Percentiles rank a stretch among this genome's conserved stretches.
Evolutionary conservation across 2,113 vertebrate species (phyloP).

Genomic region (Triplophysa tibetana): DNA sequence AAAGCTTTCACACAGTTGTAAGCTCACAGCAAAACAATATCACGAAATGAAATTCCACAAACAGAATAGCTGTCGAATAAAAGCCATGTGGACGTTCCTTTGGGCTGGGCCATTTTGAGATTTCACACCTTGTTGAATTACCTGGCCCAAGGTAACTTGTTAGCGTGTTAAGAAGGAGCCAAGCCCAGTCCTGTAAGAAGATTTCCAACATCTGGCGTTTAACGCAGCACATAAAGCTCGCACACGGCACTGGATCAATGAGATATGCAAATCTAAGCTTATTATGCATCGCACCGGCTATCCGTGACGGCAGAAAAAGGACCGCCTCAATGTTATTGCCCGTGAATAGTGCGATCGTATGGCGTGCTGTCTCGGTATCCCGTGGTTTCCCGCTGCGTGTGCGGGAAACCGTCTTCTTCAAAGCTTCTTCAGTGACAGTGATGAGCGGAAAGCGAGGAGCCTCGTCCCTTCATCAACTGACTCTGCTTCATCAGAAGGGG

Average conservation of each 20-base stretch:
- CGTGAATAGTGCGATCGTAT: constrained; percentile 29
- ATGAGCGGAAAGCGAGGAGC: constrained; percentile 62
- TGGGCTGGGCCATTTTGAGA: constrained; percentile 58
- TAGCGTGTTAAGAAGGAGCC: constrained; percentile 41
- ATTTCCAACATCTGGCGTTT: constrained; percentile 54
- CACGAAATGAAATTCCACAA: constrained; percentile 10
- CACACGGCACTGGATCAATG: constrained; percentile 32
- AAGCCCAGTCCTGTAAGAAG: constrained; percentile 47
- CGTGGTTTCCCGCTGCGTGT: background rate
- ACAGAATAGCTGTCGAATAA: constrained; percentile 36
- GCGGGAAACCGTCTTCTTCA: constrained; percentile 29
- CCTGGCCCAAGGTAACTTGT: constrained; percentile 60
- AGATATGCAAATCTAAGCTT: constrained; percentile 44
- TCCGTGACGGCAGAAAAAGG: constrained; percentile 8
- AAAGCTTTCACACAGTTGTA: constrained; percentile 3
- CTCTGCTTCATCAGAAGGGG: constrained; percentile 46
- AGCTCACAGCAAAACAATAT: constrained; percentile 32
- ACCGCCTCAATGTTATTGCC: background rate
- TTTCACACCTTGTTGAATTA: constrained; percentile 65
- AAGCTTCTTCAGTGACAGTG: constrained; percentile 67
- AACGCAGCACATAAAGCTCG: constrained; percentile 44
- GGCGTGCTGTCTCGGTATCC: constrained; percentile 10
- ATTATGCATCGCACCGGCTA: constrained; percentile 18
- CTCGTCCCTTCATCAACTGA: constrained; percentile 20
- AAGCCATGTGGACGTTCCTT: background rate